phyloP scores from a whole-genome alignment of 2,113 vertebrate genomes.

The Ictidomys tridecemlineatus region DNA sequence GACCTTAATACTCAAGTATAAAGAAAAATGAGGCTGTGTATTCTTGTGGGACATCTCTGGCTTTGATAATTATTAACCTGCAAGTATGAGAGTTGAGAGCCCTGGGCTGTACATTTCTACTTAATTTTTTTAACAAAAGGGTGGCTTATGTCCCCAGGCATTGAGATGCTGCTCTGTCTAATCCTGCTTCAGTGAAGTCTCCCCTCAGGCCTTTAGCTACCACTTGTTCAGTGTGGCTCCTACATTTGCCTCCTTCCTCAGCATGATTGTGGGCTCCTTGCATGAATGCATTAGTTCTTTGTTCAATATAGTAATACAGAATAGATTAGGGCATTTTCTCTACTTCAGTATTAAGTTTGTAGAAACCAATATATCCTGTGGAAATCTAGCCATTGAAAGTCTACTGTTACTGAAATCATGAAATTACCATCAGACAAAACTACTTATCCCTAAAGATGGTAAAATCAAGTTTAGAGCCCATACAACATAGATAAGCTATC shows the following conservation, averaged over 20 bases:
- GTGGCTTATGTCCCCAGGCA: neutral
- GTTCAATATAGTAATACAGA: neutral
- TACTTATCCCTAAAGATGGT: neutral
- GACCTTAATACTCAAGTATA: neutral
- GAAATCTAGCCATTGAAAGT: neutral
- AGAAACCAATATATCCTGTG: neutral
- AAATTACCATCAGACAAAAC: neutral
- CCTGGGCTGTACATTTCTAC: neutral
- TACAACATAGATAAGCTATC: neutral
- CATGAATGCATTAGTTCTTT: neutral
- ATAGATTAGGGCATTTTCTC: neutral
- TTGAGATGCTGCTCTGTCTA: neutral
- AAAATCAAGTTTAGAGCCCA: neutral
- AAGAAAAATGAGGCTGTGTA: neutral
- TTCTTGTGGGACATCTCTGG: neutral
- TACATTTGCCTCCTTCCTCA: neutral
- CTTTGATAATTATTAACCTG: neutral
- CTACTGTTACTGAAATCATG: neutral
- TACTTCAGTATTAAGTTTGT: neutral
- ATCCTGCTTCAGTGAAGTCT: accelerated
- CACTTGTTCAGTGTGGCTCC: neutral
- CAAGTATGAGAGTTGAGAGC: neutral
- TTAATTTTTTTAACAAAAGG: neutral
- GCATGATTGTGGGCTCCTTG: neutral
- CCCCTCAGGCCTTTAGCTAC: neutral